Evolutionary conservation across 2,113 vertebrate species (phyloP), one percentile per base, ranked within the genome.

Genomic region (Tyrannus savana): DNA sequence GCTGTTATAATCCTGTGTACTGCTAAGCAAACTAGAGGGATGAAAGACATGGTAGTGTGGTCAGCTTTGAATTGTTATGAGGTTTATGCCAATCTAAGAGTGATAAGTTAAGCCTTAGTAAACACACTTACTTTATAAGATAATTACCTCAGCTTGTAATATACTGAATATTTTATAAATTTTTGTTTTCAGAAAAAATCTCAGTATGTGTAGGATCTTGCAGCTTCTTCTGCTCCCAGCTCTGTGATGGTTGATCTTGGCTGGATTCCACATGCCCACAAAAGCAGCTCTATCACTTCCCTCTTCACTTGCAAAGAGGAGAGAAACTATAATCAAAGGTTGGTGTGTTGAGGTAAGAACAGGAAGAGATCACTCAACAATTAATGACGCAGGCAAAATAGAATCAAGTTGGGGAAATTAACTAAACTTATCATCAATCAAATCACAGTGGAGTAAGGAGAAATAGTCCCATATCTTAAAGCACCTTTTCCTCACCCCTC

Each of bases 21-120:
- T 84, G 39, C 72, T 39, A 64, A 73, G 30, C 31, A 69, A 6
- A 83, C 76, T 63, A 5, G 10, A 33, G 23, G 49, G 80, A 87
- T 71, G 50, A 89, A 84, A 77, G 53, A 62, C 35, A 28, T 42
- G 55, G 41, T 87, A 72, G 7, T 2, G 24, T 55, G 37, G 28
- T 52, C 76, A 92, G 63, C 31, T 94, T 90, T 90, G 91, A 93
- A 80, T 58, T 89, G 30, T 80, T 95, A 60, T 42, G 63, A 87
- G 55, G 17, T 88, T 88, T 66, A 82, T 90, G 60, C 28, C 62
- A 76, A 66, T 91, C 35, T 83, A 71, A 68, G 53, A 85, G 25
- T 31, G 25, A 78, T 88, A 89, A 93, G 12, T 39, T 88, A 87
- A 82, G 47, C 23, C 23, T 67, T 82, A 88, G 27, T 13, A 95